Evolutionary conservation across 2,797 vertebrate genomes (phyloP), one percentile per base, ranked within the genome.

Genomic region (Xerus rutilus): DNA sequence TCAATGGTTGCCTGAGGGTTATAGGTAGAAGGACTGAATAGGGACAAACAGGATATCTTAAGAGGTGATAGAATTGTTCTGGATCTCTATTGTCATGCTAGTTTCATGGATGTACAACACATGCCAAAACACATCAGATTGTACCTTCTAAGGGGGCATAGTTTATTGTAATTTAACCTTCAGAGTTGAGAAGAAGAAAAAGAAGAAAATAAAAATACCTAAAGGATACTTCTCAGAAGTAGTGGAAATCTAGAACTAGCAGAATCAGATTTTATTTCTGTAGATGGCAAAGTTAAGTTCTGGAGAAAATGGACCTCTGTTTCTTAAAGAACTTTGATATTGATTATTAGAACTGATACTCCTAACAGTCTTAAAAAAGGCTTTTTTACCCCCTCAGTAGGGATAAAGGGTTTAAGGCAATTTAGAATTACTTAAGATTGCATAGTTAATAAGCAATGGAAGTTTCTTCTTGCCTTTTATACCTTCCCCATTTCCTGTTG

Each of bases 131-230:
- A 89, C 30, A 70, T 47, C 54, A 84, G 18, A 84, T n/a, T 70
- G 5, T 84, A 20, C 17, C n/a, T 35, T 64, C 5, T 88, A 69
- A 88, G 54, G 90, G 47, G 3, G 45, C 49, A 7, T 73, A 35
- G 30, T 94, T 95, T 86, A 57, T 62, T 86, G 1, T 89, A 84
- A 88, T 70, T 85, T 76, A 77, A 69, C 62, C 76, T 88, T 90
- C 4, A 76, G 15, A 67, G 39, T 45, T 94, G 20, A 92, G 84
- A 65, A 85, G 20, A 10, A 65, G 88, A 88, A 92, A 10, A 84
- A 13, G 30, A 82, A 65, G 88, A 88, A 92, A 10, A 84, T 11
- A 25, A 82, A 79, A 77, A 32, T 81, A 89, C 13, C 57, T 90
- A 73, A 45, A 79, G 15, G 4, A 52, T 64, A 65, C 54, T 62